A percentile compares a stretch with the other conserved stretches of the same genome.
phyloP scores from a whole-genome alignment of 2,113 vertebrate genomes.

The Cepphus grylle region DNA sequence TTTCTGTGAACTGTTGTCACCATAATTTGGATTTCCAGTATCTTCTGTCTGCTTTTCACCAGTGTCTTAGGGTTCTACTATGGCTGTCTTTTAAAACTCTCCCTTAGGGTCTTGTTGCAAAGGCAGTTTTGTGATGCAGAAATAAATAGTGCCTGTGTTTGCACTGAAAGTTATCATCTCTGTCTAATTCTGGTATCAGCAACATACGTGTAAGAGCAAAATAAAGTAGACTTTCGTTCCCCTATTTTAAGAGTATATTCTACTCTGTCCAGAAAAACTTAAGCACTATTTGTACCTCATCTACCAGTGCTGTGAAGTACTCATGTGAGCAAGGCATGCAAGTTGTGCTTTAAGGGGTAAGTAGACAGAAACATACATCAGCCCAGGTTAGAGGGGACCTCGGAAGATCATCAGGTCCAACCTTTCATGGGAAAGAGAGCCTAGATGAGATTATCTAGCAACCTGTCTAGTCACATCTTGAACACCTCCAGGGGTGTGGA shows the following conservation, averaged over 20 bases:
- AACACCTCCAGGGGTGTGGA: no score
- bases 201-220: neutral
- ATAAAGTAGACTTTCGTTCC: neutral
- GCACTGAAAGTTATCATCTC: neutral
- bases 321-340: neutral
- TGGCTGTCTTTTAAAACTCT: neutral
- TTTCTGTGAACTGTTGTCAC: neutral
- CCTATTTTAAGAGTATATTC: neutral
- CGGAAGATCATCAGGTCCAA: neutral
- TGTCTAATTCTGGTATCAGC: neutral
- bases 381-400: neutral
- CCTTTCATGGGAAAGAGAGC: neutral
- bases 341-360: neutral
- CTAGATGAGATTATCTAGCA: neutral
- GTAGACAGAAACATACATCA: neutral
- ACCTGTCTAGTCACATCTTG: neutral
- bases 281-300: neutral
- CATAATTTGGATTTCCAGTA: neutral
- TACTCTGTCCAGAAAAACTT: neutral
- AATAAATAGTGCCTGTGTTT: neutral
- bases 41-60: neutral
- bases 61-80: neutral
- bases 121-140: neutral
- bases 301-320: neutral
- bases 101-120: accelerated